A percentile compares a stretch with the other conserved stretches of the same genome.
phyloP scores from a whole-genome alignment of 2,888 invertebrate species.

The Platypus cylindrus region DNA sequence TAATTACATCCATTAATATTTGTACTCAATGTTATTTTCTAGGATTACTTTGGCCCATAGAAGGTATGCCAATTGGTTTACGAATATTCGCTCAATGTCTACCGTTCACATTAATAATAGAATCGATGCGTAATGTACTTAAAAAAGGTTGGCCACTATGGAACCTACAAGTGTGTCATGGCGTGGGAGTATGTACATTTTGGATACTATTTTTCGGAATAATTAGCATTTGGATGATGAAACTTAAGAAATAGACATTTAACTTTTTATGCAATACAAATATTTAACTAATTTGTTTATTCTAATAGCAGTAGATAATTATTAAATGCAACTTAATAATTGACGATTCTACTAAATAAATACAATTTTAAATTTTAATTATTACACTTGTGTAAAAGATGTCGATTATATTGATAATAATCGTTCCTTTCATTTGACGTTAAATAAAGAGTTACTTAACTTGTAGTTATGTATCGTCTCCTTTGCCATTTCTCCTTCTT shows the following conservation, averaged over 20 bases:
- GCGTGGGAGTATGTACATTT: constrained; percentile 51
- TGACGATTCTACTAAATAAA: no score
- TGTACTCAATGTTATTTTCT: constrained; percentile 14
- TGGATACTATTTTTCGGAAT: constrained; percentile 40
- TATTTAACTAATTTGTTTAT: no score
- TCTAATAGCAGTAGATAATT: no score
- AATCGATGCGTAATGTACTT: constrained; percentile 61
- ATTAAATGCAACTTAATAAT: no score
- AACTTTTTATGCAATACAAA: no score
- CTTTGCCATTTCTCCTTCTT: constrained; percentile 6
- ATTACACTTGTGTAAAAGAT: no score
- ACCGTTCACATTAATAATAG: constrained; percentile 71
- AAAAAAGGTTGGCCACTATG: constrained; percentile 60
- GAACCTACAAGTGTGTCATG: constrained; percentile 57
- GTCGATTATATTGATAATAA: no score
- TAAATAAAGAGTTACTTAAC: no score
- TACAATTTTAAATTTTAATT: no score
- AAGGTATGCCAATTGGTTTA: constrained; percentile 45
- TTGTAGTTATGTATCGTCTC: no score
- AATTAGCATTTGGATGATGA: constrained; percentile 26
- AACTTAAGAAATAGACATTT: constrained; percentile 24
- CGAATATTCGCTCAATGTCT: constrained; percentile 27
- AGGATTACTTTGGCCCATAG: constrained; percentile 59
- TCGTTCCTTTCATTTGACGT: no score
- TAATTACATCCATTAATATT: neutral